Percentiles rank a stretch among this genome's conserved stretches.
Evolutionary conservation across 2,888 invertebrate genomes (phyloP).

Genomic region (Hydrotaea diabolus): DNA sequence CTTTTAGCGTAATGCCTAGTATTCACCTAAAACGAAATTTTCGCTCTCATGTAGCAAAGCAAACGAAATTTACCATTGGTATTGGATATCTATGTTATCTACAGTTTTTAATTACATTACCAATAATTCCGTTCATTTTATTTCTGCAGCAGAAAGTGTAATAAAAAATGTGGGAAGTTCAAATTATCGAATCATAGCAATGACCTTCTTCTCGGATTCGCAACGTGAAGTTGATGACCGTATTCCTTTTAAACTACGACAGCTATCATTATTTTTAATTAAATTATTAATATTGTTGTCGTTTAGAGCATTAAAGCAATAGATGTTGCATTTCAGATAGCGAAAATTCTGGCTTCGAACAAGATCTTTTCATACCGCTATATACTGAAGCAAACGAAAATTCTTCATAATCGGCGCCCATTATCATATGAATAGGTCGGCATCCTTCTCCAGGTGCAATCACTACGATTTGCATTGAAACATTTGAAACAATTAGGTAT

Average conservation of each 20-base stretch:
- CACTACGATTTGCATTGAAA: not conserved
- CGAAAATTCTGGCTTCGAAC: not conserved
- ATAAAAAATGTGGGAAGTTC: too few relatives aligned
- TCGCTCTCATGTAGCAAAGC: too few relatives aligned
- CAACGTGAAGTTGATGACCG: constrained; percentile 64
- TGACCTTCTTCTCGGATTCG: constrained; percentile 53
- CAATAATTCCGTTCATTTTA: constrained; percentile 6
- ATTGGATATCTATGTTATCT: not conserved
- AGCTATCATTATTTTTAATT: constrained; percentile 55
- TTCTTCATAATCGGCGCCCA: constrained; percentile 49
- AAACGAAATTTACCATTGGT: not conserved
- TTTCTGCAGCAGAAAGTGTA: constrained; percentile 27
- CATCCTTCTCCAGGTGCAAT: constrained; percentile 59
- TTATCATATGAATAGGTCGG: constrained; percentile 44
- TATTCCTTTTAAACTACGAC: constrained; percentile 46
- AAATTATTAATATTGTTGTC: constrained; percentile 43
- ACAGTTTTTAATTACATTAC: constrained; percentile 15
- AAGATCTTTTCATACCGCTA: constrained; percentile 40
- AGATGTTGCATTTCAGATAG: constrained; percentile 43
- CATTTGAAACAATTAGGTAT: constrained; percentile 42
- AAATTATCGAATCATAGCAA: constrained; percentile 55
- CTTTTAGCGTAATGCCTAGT: too few relatives aligned
- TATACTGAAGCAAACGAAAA: constrained; percentile 42
- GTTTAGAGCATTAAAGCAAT: constrained; percentile 45
- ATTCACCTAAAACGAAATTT: too few relatives aligned